These are phyloP conservation scores for Rhizoglyphus robini DNA, from an alignment of 1,140 invertebrate species.

Conservation along the genomic window DNA sequence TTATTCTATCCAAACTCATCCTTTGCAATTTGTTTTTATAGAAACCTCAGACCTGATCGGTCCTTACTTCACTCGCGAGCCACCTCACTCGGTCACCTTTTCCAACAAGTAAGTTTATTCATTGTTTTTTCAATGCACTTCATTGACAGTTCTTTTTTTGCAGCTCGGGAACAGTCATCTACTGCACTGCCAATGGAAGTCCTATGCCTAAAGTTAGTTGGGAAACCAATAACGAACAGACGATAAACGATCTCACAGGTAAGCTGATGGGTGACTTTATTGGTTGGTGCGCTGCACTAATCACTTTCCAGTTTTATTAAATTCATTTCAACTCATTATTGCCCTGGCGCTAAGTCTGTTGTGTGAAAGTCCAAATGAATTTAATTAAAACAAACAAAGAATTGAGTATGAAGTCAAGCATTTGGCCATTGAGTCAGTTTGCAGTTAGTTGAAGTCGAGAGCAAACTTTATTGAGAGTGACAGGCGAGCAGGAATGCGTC, in stretches of 20 bases:
- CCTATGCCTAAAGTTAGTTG: conserved; percentile 83
- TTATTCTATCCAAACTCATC: background rate
- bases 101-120: conserved; percentile 41
- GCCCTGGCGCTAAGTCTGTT: too few relatives aligned
- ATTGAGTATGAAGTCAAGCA: too few relatives aligned
- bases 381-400: too few relatives aligned
- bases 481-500: too few relatives aligned
- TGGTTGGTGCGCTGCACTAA: background rate
- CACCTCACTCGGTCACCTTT: conserved; percentile 13
- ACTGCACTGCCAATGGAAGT: conserved; percentile 76
- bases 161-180: conserved; percentile 66
- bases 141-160: background rate
- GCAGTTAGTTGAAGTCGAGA: too few relatives aligned
- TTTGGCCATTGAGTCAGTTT: too few relatives aligned
- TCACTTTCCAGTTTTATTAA: too few relatives aligned
- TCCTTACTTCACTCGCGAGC: conserved; percentile 19
- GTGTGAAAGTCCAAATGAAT: too few relatives aligned
- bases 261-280: background rate
- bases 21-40: background rate
- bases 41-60: conserved; percentile 8
- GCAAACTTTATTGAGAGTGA: too few relatives aligned
- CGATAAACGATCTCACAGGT: conserved; percentile 16
- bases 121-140: background rate
- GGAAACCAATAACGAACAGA: conserved; percentile 39
- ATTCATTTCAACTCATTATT: too few relatives aligned